Conservation (phyloP, 2,113 vertebrate genomes). For the Otolemur garnettii region DNA sequence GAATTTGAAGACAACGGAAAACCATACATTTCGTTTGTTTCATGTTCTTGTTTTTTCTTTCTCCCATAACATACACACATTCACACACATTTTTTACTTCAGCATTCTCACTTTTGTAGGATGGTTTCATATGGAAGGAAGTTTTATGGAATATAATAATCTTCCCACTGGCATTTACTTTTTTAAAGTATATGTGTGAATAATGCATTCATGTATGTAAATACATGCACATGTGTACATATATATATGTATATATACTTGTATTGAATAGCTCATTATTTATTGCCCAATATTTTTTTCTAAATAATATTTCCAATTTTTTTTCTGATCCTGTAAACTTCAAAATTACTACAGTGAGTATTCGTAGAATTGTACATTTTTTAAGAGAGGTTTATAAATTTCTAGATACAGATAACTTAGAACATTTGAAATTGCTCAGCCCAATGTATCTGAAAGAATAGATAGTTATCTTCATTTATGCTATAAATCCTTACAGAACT, state of each 20-base stretch:
- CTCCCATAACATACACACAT: not conserved
- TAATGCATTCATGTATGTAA: not conserved
- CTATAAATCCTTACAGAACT: not conserved
- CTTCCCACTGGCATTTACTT: not conserved
- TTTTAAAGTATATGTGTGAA: not conserved
- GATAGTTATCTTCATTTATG: not conserved
- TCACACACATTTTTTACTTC: not conserved
- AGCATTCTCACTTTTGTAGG: not conserved
- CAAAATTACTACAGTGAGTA: not conserved
- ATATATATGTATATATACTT: not conserved
- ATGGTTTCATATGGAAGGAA: constrained; percentile 25
- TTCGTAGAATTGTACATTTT: constrained; percentile 30
- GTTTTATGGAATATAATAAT: not conserved
- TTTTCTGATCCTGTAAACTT: not conserved
- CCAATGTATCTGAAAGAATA: not conserved
- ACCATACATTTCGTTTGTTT: not conserved
- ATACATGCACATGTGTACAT: not conserved
- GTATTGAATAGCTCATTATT: not conserved
- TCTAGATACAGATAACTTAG: not conserved
- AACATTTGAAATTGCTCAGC: not conserved
- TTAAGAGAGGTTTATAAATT: not conserved
- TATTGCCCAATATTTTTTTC: not conserved
- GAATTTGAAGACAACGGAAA: constrained; percentile 54
- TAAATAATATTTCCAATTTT: constrained; percentile 2
- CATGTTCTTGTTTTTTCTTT: not conserved